A percentile compares a stretch with the other conserved stretches of the same genome.
Evolutionary conservation across 2,797 vertebrate species (phyloP).

Genomic region (Pseudomugil gertrudae): DNA sequence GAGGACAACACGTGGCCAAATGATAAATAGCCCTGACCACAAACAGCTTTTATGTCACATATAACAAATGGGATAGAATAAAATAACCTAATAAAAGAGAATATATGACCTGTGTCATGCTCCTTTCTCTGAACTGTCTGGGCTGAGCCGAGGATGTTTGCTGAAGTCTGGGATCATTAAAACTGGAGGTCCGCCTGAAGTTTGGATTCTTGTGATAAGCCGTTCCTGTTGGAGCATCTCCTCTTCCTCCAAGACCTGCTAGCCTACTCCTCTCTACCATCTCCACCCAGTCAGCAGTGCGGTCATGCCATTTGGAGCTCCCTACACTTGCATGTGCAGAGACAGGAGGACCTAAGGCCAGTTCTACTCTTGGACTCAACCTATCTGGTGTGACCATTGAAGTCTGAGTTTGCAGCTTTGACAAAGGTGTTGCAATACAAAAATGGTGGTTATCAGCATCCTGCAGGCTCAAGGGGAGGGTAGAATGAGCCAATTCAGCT

Average conservation of each 20-base stretch:
- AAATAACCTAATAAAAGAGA: conserved; percentile 2
- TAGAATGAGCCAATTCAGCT: conserved; percentile 56
- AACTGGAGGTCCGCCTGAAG: conserved; percentile 93
- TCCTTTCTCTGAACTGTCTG: conserved; percentile 91
- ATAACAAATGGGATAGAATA: neutral
- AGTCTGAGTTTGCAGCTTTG: conserved; percentile 78
- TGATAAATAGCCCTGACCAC: conserved; percentile 1
- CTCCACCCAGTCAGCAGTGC: conserved; percentile 86
- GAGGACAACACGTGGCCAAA: conserved; percentile 3
- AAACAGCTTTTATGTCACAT: neutral
- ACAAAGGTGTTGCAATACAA: conserved; percentile 82
- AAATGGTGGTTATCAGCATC: conserved; percentile 79
- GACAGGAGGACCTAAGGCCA: conserved; percentile 71
- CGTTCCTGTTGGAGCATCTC: conserved; percentile 33
- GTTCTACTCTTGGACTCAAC: conserved; percentile 80
- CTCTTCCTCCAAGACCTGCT: conserved; percentile 48
- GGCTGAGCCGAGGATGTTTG: conserved; percentile 62
- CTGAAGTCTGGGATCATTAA: conserved; percentile 88
- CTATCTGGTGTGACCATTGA: conserved; percentile 68
- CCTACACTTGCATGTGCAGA: conserved; percentile 63
- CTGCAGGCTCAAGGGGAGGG: conserved; percentile 30
- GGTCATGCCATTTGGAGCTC: conserved; percentile 80
- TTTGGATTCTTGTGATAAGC: conserved; percentile 80
- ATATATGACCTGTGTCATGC: conserved; percentile 86
- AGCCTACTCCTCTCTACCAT: conserved; percentile 81